phyloP scores from a whole-genome alignment of 2,888 invertebrate species.

The Melikaiella ostensackeni region DNA sequence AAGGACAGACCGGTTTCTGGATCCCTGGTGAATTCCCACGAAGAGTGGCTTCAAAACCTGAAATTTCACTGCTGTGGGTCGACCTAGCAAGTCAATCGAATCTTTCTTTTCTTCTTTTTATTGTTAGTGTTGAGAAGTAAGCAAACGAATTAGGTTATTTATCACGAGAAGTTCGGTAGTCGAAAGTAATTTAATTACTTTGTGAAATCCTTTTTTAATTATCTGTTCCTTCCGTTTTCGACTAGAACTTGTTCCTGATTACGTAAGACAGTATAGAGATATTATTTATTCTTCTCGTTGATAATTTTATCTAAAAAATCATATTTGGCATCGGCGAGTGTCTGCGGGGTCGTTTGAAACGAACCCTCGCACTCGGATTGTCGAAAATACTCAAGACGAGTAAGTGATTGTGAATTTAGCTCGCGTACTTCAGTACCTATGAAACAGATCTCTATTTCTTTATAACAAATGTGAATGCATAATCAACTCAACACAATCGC shows the following conservation, averaged over 20 bases:
- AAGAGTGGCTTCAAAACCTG: conserved; percentile 56
- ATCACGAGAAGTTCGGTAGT: conserved; percentile 1
- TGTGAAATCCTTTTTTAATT: not conserved
- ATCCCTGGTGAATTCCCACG: conserved; percentile 39
- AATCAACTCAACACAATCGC: not conserved
- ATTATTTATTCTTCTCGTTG: not conserved
- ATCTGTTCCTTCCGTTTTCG: conserved; percentile 2
- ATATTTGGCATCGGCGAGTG: not conserved
- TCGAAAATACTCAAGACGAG: conserved; percentile 38
- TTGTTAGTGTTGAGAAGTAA: conserved; percentile 26
- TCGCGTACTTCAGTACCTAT: not conserved
- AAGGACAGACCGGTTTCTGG: conserved; percentile 5
- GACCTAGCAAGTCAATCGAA: conserved; percentile 52
- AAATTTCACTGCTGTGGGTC: conserved; percentile 62
- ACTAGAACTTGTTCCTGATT: not conserved
- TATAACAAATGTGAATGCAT: conserved; percentile 3
- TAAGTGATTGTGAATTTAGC: conserved; percentile 1
- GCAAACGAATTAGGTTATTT: conserved; percentile 1
- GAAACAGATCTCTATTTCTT: conserved; percentile 15
- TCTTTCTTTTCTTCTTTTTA: conserved; percentile 30
- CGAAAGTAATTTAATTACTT: conserved; percentile 6
- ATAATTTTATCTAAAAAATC: conserved; percentile 4
- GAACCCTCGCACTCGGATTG: not conserved
- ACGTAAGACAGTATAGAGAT: not conserved
- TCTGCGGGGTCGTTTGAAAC: not conserved